Percentiles rank a stretch among this genome's conserved stretches.
These are phyloP conservation scores for Lasioglossum pauxillum DNA, from an alignment of 2,888 invertebrate species.

Conservation along the genomic window DNA sequence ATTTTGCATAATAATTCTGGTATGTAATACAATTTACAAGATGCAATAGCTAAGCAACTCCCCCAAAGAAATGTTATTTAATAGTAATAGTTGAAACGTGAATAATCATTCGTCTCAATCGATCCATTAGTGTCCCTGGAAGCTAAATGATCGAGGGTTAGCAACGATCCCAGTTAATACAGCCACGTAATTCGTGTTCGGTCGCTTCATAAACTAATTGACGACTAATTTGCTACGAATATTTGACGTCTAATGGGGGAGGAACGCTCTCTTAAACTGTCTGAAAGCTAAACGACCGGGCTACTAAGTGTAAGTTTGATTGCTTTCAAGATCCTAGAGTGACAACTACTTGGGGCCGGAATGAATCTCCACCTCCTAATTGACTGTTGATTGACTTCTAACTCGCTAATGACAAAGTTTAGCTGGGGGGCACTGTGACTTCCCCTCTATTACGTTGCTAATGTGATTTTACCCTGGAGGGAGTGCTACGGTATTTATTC, in stretches of 20 bases:
- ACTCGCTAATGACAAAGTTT: constrained; percentile 17
- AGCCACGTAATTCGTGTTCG: background rate
- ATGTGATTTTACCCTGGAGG: background rate
- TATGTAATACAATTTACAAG: too few relatives aligned
- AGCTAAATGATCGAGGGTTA: background rate
- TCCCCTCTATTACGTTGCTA: background rate
- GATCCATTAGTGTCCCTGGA: background rate
- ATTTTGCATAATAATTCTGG: too few relatives aligned
- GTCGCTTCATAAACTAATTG: background rate
- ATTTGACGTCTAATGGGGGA: background rate
- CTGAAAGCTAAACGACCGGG: background rate
- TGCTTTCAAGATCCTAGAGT: constrained; percentile 14
- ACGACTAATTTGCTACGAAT: background rate
- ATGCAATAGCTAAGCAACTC: too few relatives aligned
- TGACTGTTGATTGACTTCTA: constrained; percentile 18
- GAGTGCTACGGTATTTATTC: background rate
- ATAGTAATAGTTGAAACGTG: background rate
- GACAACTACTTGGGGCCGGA: constrained; percentile 7
- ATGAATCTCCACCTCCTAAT: constrained; percentile 12
- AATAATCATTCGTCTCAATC: background rate
- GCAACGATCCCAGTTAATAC: background rate
- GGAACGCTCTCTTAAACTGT: background rate
- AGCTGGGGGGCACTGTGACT: background rate
- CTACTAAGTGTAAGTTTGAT: background rate
- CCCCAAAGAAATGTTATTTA: background rate